phyloP scores from a whole-genome alignment of 2,113 vertebrate species.

The Hippocampus abdominalis region DNA sequence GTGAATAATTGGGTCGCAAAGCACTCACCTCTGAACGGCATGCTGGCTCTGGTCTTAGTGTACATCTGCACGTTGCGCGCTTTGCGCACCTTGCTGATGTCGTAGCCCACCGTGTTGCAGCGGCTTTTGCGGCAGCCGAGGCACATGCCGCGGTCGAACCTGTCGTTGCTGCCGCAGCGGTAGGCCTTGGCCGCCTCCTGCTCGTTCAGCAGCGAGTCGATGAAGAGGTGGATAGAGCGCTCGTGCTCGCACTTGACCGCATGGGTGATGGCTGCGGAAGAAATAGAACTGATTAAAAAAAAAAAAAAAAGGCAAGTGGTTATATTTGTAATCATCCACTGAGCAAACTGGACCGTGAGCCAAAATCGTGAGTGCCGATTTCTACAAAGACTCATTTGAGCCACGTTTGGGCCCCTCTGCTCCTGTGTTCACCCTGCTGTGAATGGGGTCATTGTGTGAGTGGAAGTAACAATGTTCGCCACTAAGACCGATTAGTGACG shows the following conservation, averaged over 20 bases:
- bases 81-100: slow-evolving; percentile 60
- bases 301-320: not conserved
- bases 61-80: slow-evolving; percentile 66
- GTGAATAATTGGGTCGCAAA: not conserved
- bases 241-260: slow-evolving; percentile 76
- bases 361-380: not conserved
- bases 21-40: slow-evolving; percentile 76
- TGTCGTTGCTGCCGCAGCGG: slow-evolving; percentile 62
- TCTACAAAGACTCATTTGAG: slow-evolving; percentile 16
- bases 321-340: not conserved
- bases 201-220: slow-evolving; percentile 73
- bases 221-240: slow-evolving; percentile 75
- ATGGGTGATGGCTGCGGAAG: slow-evolving; percentile 62
- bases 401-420: slow-evolving; percentile 21
- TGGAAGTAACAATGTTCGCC: slow-evolving; percentile 21
- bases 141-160: slow-evolving; percentile 74
- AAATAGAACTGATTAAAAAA: not conserved
- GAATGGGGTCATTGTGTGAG: slow-evolving; percentile 28
- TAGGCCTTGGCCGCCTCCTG: slow-evolving; percentile 62
- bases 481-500: slow-evolving; percentile 27
- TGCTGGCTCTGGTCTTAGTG: slow-evolving; percentile 72
- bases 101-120: slow-evolving; percentile 74
- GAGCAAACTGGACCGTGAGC: not conserved
- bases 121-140: slow-evolving; percentile 70
- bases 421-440: slow-evolving; percentile 24